phyloP scores from a whole-genome alignment of 1,140 invertebrate genomes.

The Chymomyza costata region DNA sequence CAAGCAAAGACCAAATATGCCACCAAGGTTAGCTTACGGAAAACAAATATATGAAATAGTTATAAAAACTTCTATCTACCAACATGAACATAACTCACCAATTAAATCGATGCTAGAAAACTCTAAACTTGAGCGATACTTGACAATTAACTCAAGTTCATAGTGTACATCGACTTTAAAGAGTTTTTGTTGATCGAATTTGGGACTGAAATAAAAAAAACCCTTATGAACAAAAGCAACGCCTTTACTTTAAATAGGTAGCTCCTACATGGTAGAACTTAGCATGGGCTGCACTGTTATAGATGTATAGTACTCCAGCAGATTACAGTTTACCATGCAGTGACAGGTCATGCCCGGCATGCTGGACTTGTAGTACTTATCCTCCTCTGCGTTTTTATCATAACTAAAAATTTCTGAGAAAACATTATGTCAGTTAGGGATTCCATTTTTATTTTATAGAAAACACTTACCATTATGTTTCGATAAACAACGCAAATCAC shows the following conservation, averaged over 20 bases:
- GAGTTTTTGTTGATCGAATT: background rate
- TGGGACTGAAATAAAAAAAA: background rate
- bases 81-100: constrained; percentile 10
- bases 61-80: background rate
- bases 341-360: constrained; percentile 20
- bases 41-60: background rate
- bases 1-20: constrained; percentile 48
- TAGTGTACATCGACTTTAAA: constrained; percentile 18
- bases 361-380: constrained; percentile 6
- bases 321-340: constrained; percentile 12
- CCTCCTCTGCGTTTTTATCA: constrained; percentile 18
- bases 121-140: constrained; percentile 15
- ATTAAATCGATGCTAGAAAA: constrained; percentile 23
- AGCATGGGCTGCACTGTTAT: constrained; percentile 4
- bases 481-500: constrained; percentile 15
- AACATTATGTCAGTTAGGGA: too few species aligned
- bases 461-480: constrained; percentile 14
- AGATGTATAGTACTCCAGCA: constrained; percentile 11
- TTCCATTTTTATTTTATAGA: too few species aligned
- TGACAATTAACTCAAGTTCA: constrained; percentile 14
- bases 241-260: too few species aligned
- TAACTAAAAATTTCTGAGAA: constrained; percentile 18
- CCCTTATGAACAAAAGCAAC: background rate
- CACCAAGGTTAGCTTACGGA: constrained; percentile 36
- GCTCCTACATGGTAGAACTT: background rate